phyloP scores from a whole-genome alignment of 1,140 invertebrate species.

The Limonius californicus region DNA sequence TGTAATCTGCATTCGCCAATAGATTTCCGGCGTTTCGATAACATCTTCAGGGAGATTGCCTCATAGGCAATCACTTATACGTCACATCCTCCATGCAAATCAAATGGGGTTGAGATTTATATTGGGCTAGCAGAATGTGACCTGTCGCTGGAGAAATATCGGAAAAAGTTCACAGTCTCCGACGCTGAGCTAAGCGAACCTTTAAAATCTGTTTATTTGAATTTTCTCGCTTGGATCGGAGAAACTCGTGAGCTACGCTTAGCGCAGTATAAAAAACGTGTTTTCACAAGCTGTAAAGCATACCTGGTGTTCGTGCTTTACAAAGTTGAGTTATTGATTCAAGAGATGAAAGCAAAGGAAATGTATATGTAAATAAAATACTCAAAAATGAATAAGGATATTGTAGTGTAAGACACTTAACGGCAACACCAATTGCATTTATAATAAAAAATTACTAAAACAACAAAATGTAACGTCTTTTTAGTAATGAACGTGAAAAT shows the following conservation, averaged over 20 bases:
- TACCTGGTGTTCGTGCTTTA: not conserved
- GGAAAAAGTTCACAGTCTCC: constrained; percentile 28
- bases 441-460: no score
- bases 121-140: constrained; percentile 35
- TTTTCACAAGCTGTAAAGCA: not conserved
- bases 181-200: constrained; percentile 31
- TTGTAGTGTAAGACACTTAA: no score
- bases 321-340: no score
- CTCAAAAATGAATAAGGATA: no score
- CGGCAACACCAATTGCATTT: no score
- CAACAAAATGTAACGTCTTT: no score
- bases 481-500: no score
- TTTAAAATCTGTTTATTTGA: constrained; percentile 40
- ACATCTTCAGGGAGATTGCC: constrained; percentile 33
- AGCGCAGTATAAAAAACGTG: not conserved
- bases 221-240: constrained; percentile 29
- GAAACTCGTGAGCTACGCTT: not conserved
- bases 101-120: constrained; percentile 43
- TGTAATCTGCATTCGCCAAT: constrained; percentile 44
- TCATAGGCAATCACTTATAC: constrained; percentile 42
- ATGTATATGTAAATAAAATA: no score
- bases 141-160: constrained; percentile 28
- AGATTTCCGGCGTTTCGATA: constrained; percentile 42
- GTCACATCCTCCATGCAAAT: constrained; percentile 46
- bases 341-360: no score